Evolutionary conservation across 2,888 invertebrate genomes (phyloP), one percentile per base, ranked within the genome.

Genomic region (Epirrhoe tristata): DNA sequence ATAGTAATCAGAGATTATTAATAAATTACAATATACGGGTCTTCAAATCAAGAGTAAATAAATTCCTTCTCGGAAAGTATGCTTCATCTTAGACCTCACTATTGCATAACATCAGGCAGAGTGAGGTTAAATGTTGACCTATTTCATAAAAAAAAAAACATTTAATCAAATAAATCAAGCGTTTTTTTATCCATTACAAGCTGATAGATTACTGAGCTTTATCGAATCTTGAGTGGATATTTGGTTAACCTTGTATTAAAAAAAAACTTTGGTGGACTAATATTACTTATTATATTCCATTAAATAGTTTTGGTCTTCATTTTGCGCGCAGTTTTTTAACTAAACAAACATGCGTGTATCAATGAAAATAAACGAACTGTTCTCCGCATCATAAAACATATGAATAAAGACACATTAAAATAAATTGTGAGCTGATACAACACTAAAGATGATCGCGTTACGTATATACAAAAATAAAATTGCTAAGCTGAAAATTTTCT

Each of bases 381-480:
- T 69, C 58, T 57, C 59, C 12, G 57, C 39, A 46, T 58, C 51
- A 32, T 51, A 63, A 57, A 63, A 51, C 39, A 39, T 39, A 31
- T 31, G n/a, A 39, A 51, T 43, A 51, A 63, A 51, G 34, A 60
- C 14, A 65, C 50, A 69, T 39, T 56, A 72, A 72, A 72, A 68
- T 73, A 71, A 66, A 58, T 66, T 70, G 63, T 71, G 71, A 66
- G 70, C 70, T 72, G 69, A 66, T 73, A 70, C 68, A 72, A 70
- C 69, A 69, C 70, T 69, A 61, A 73, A 58, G 73, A 66, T 74
- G 70, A 74, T 73, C 70, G 62, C 70, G 60, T 65, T 59, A 70
- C 70, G 61, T 65, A 66, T 64, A 69, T 71, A 71, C 66, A 59
- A 57, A 67, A 68, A 64, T 66, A 70, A 74, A 59, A 71, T 43